Base-by-base conservation (phyloP, 2,797 vertebrate genomes). In the Protosalanx chinensis region DNA sequence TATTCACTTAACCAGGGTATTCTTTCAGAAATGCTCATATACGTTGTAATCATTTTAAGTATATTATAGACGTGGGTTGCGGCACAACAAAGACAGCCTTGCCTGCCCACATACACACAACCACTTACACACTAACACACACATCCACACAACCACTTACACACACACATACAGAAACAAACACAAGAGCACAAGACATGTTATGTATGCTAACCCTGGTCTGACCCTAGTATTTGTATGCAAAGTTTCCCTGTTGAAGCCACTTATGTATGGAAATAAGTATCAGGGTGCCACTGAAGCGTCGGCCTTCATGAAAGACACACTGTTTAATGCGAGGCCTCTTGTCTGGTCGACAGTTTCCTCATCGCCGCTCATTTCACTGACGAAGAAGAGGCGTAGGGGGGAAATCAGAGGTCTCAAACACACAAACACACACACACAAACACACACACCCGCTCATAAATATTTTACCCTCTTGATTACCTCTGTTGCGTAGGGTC, bases 251-350 rank as follows among this genome's bases (percentile, higher is more conserved):
- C 79, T 71, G 60, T 74, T 66, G 72, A 78, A 67, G 6, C 35
- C 74, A 76, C 75, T 86, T 72, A 76, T 81, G 77, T 80, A 83
- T 87, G 85, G 75, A 88, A 87, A 87, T 89, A 3, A 86, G 73
- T 10, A 72, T 59, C 35, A 12, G 72, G 73, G 72, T 80, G 67
- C 58, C 82, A 80, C 79, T 77, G 82, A 82, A 49, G 23, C 74
- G 75, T 33, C 60, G 32, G 72, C 57, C 56, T 53, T 68, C 58
- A 86, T 83, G 70, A 82, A 82, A 83, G 77, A 41, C 57, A 53
- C 62, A 15, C 65, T 63, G 68, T 80, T 74, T 82, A 30, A 82
- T 76, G 79, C 6, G n/a, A 65, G 64, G 68, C 75, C 70, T 79
- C 65, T 70, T 46, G 13, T 30, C 32, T 15, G 66, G 15, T 51